Evolutionary conservation across 1,140 invertebrate genomes (phyloP).

Genomic region (Caenorhabditis inopinata): DNA sequence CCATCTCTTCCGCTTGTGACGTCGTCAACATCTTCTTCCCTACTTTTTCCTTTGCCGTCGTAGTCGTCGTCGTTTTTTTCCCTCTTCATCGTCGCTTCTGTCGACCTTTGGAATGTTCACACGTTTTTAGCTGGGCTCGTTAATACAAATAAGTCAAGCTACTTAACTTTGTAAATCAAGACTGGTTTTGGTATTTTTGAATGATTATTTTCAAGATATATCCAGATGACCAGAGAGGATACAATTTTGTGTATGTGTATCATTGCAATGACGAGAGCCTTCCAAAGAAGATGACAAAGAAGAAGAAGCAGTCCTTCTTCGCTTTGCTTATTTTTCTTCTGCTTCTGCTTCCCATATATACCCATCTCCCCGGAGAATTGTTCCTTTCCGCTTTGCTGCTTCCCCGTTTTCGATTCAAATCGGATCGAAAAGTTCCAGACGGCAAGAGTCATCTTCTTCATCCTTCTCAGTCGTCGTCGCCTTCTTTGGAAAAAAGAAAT

Average conservation of each 20-base stretch:
- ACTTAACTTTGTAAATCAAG: too few species aligned
- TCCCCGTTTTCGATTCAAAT: slow-evolving; percentile 10
- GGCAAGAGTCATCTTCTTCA: slow-evolving; percentile 17
- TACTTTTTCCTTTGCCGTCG: not conserved
- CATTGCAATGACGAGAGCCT: not conserved
- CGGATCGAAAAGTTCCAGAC: slow-evolving; percentile 22
- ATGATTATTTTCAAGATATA: not conserved
- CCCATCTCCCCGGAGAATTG: slow-evolving; percentile 29
- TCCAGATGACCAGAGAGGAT: not conserved
- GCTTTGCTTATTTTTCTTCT: not conserved
- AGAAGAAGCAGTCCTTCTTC: not conserved
- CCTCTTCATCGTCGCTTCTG: not conserved
- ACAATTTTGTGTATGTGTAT: not conserved
- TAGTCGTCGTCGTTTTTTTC: not conserved
- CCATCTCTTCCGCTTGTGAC: slow-evolving; percentile 27
- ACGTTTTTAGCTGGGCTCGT: too few species aligned
- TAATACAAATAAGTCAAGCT: too few species aligned
- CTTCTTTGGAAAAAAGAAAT: not conserved
- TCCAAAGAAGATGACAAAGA: not conserved
- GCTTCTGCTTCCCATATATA: not conserved
- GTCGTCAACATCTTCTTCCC: slow-evolving; percentile 28
- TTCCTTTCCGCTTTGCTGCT: slow-evolving; percentile 28
- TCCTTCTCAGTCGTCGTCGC: not conserved
- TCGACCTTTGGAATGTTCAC: not conserved
- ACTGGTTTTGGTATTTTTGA: not conserved